These are phyloP conservation scores for Canis aureus DNA, from an alignment of 2,113 vertebrate species.

Conservation along the genomic window DNA sequence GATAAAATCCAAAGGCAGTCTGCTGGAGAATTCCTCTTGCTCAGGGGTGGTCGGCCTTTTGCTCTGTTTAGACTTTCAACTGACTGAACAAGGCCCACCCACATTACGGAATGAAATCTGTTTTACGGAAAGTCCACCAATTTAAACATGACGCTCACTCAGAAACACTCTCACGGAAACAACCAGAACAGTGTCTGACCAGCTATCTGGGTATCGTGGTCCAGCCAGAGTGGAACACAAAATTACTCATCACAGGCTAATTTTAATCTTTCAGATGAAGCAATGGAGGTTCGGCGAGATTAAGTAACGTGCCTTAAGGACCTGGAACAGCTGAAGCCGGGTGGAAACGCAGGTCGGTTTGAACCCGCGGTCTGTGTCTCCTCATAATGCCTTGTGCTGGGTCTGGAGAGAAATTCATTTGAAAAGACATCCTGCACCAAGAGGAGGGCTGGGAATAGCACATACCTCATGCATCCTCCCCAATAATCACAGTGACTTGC, in stretches of 20 bases:
- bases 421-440: background rate
- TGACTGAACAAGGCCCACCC: too few relatives aligned
- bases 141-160: background rate
- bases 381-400: background rate
- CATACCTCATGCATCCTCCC: background rate
- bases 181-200: background rate
- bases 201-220: background rate
- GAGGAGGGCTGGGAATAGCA: background rate
- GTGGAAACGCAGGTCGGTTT: background rate
- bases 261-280: background rate
- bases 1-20: background rate
- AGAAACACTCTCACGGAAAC: background rate
- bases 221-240: background rate
- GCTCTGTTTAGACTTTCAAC: background rate
- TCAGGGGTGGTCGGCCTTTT: background rate
- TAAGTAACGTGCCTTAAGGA: background rate
- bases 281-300: background rate
- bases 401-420: background rate
- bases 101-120: background rate
- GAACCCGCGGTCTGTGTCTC: background rate
- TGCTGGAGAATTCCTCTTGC: background rate
- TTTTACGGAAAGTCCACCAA: background rate
- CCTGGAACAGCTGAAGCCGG: background rate
- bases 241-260: background rate
- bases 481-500: fast-evolving